These are phyloP conservation scores for Lytechinus pictus DNA, from an alignment of 35 echinoderm and acorn worm genomes.

Conservation along the genomic window DNA sequence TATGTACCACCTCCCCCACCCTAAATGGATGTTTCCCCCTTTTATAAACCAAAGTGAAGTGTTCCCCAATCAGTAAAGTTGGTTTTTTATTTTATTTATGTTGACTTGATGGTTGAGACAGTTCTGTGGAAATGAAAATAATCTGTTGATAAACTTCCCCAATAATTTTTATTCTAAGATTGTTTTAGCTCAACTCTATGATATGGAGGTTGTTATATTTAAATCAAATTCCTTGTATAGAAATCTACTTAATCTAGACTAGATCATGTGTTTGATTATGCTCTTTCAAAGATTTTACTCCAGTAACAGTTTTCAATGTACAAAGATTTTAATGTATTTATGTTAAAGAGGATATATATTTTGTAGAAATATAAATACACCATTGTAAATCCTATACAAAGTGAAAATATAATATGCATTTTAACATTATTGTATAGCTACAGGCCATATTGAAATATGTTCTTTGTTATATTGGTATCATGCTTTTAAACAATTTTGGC, in stretches of 20 bases:
- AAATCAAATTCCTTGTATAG: neutral
- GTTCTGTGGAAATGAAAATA: neutral
- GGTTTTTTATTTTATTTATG: too few species aligned
- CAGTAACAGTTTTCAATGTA: neutral
- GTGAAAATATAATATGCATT: neutral
- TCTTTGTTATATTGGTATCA: neutral
- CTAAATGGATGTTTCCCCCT: too few species aligned
- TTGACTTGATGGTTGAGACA: too few species aligned
- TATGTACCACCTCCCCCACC: too few species aligned
- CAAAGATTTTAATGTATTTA: neutral
- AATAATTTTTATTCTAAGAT: neutral
- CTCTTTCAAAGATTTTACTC: conserved; percentile 12
- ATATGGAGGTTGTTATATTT: neutral
- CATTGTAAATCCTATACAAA: neutral
- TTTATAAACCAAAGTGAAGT: too few species aligned
- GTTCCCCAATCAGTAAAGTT: too few species aligned
- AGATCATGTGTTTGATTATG: neutral
- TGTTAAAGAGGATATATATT: conserved; percentile 14
- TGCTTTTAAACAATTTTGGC: neutral
- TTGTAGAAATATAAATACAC: neutral
- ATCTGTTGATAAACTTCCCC: neutral
- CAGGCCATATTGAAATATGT: neutral
- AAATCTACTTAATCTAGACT: neutral
- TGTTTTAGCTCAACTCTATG: neutral
- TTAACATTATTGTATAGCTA: neutral